A percentile compares a stretch with the other conserved stretches of the same genome.
Conservation (phyloP, 2,888 invertebrate genomes). For the Sesia apiformis region DNA sequence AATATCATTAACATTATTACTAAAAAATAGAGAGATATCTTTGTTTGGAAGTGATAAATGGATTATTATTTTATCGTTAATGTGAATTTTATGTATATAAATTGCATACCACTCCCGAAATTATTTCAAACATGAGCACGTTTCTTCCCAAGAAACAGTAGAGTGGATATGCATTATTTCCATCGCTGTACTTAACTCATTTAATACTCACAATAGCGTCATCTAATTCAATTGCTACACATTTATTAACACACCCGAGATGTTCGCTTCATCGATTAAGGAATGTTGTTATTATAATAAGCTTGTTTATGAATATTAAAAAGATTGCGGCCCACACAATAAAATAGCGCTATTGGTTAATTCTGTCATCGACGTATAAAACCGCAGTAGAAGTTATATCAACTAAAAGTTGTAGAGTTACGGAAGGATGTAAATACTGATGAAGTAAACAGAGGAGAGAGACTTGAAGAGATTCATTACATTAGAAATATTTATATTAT, state of each 20-base stretch:
- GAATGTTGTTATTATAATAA: slow-evolving; percentile 24
- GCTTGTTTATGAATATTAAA: slow-evolving; percentile 13
- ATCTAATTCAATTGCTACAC: no score
- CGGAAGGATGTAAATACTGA: no score
- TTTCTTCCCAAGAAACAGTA: background rate
- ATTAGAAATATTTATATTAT: no score
- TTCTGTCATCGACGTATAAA: no score
- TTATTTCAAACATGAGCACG: background rate
- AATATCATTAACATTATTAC: no score
- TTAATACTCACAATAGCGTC: no score
- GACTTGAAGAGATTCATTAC: no score
- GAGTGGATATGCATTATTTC: background rate
- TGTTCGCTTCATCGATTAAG: background rate
- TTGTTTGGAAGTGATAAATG: background rate
- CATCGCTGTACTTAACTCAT: background rate
- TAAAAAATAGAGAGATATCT: background rate
- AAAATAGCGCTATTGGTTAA: no score
- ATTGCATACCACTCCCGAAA: background rate
- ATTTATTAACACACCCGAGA: no score
- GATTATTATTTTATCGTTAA: background rate
- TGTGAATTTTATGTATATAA: background rate
- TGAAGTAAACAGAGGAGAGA: no score
- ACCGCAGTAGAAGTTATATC: no score
- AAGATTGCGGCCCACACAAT: slow-evolving; percentile 11
- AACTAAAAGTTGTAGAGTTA: no score